Base-by-base conservation (phyloP, 1,140 invertebrate species). In the Pentalonia nigronervosa region DNA sequence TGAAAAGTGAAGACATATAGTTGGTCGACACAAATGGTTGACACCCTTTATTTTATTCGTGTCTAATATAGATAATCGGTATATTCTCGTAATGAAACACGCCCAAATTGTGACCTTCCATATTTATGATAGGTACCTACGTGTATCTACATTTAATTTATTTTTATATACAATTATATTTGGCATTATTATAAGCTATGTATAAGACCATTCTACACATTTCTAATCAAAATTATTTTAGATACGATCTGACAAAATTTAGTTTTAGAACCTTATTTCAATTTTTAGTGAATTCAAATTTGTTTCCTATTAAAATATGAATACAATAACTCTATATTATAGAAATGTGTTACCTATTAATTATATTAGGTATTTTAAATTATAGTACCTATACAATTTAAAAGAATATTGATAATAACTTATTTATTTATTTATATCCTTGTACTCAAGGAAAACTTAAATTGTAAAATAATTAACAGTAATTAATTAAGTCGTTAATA, bases 41-140 rank as follows among this genome's bases (percentile, higher is more conserved):
- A 53, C 30, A 53, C 48, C 87, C 88, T 53, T 89, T 89, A 53
- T 89, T 56, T 36, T 56, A 56, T 89, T 56, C 48, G 88, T 89
- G 50, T 89, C 48, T 89, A 56, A 48, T 8, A 41, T 48, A 88
- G 30, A 89, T 89, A 89, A 53, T 88, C n/a, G 7, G 87, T 36
- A 89, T 89, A 89, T 89, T 8, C 48, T 9, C 34, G n/a, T 89
- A 89, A 89, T 89, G 88, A 89, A 56, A 89, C 88, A 89, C 88
- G 88, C 88, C 88, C 88, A 89, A 89, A 89, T 89, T 53, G 8
- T 89, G 88, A 89, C 88, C 88, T 89, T 56, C 50, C 84, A 30
- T 86, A 86, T 47, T 87, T 47, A 87, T 87, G 84, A 23, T 36
- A n/a, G n/a, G n/a, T n/a, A 83, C 34, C 9, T 41, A 45, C 30